Percentiles rank a stretch among this genome's conserved stretches.
These are phyloP conservation scores for Eupithecia exiguata DNA, from an alignment of 2,888 invertebrate genomes.

Conservation along the genomic window DNA sequence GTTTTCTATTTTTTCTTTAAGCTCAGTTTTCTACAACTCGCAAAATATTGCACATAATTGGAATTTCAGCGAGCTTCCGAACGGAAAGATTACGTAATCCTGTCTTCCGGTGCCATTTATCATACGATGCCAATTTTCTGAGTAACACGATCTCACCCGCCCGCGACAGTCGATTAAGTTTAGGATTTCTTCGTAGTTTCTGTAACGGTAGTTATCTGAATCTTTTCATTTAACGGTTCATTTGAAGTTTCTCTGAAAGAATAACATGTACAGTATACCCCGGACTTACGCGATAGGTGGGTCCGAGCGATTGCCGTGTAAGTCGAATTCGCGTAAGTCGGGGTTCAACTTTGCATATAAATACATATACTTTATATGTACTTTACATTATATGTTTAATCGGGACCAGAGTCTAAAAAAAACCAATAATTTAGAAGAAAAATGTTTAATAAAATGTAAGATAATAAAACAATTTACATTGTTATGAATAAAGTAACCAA, in stretches of 20 bases:
- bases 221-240: background rate
- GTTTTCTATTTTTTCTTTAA: background rate
- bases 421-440: too few species aligned
- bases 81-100: background rate
- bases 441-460: too few species aligned
- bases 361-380: too few species aligned
- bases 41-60: background rate
- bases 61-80: slow-evolving; percentile 1
- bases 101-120: slow-evolving; percentile 30
- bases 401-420: too few species aligned
- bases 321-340: too few species aligned
- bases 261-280: too few species aligned
- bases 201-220: background rate
- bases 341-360: too few species aligned
- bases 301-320: too few species aligned
- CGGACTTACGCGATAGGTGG: too few species aligned
- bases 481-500: background rate
- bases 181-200: background rate
- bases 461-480: background rate
- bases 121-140: slow-evolving; percentile 36
- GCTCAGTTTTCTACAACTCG: background rate
- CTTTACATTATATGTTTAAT: too few species aligned
- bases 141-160: slow-evolving; percentile 37
- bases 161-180: slow-evolving; percentile 23
- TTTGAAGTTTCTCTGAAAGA: background rate